Percentiles rank a stretch among this genome's conserved stretches.
Evolutionary conservation across 2,113 vertebrate genomes (phyloP).

Genomic region (Toxotes chatareus): DNA sequence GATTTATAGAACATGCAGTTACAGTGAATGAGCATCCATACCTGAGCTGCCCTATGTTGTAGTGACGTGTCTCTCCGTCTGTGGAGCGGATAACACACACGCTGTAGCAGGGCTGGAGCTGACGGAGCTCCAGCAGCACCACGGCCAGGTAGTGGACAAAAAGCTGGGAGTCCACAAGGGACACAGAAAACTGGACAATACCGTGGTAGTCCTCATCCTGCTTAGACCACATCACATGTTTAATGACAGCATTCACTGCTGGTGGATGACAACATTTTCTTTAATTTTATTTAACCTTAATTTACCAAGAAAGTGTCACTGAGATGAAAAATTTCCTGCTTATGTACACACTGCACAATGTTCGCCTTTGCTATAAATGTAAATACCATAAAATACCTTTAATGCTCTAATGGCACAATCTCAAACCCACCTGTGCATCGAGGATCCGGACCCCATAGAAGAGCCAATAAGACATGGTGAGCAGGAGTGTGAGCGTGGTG

Average conservation of each 20-base stretch:
- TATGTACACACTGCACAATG: too few relatives aligned
- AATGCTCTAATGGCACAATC: background rate
- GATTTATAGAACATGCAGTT: background rate
- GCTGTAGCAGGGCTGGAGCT: conserved; percentile 91
- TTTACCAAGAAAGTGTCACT: background rate
- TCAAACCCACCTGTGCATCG: conserved; percentile 85
- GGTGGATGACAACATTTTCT: background rate
- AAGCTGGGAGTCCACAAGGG: conserved; percentile 94
- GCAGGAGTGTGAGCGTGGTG: conserved; percentile 91
- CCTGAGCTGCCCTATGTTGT: conserved; percentile 94
- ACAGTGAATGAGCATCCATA: conserved; percentile 45
- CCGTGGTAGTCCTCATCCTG: conserved; percentile 94
- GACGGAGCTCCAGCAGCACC: conserved; percentile 93
- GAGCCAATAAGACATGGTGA: conserved; percentile 97
- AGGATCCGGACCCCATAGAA: conserved; percentile 96
- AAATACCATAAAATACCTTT: background rate
- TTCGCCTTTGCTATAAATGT: too few relatives aligned
- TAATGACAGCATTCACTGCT: background rate
- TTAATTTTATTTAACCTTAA: background rate
- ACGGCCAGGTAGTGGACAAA: conserved; percentile 97
- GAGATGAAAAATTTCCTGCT: background rate
- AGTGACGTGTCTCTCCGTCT: conserved; percentile 91
- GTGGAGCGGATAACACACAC: conserved; percentile 92
- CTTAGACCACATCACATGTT: conserved; percentile 27
- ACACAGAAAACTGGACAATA: conserved; percentile 95